Evolutionary conservation across 2,797 vertebrate species (phyloP).

Genomic region (Fistularia tabacaria): DNA sequence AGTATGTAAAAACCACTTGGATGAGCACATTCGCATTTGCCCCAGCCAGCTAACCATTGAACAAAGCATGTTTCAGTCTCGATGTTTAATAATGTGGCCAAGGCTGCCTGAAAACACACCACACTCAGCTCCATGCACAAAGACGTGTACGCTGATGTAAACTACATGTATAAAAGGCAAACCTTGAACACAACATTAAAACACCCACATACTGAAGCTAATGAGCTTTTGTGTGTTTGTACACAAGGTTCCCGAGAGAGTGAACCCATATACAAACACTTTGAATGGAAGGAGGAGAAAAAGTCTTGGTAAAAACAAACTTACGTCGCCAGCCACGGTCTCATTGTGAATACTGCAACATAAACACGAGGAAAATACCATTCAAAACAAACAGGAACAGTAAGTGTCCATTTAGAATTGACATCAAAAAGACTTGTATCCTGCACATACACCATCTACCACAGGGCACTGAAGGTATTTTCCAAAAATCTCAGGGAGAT

Average conservation of each 20-base stretch:
- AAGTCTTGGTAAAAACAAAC: too few species aligned
- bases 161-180: conserved; percentile 39
- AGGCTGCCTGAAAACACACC: conserved; percentile 33
- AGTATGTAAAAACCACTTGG: conserved; percentile 6
- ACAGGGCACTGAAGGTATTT: too few species aligned
- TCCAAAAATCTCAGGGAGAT: not conserved
- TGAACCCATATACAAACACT: conserved; percentile 52
- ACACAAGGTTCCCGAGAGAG: conserved; percentile 47
- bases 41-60: conserved; percentile 4
- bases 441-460: not conserved
- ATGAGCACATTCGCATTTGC: conserved; percentile 7
- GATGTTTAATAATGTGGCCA: conserved; percentile 50
- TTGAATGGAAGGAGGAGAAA: too few species aligned
- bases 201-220: conserved; percentile 44
- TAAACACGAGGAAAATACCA: conserved; percentile 12
- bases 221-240: conserved; percentile 64
- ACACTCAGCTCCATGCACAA: conserved; percentile 12
- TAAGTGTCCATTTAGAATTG: not conserved
- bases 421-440: not conserved
- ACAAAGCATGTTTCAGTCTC: conserved; percentile 33
- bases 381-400: not conserved
- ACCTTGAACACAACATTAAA: conserved; percentile 34
- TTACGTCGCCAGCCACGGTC: not conserved
- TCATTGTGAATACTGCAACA: conserved; percentile 21
- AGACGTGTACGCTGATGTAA: conserved; percentile 17